Evolutionary conservation across 2,797 vertebrate genomes (phyloP), one percentile per base, ranked within the genome.

Genomic region (Myotis vivesi): DNA sequence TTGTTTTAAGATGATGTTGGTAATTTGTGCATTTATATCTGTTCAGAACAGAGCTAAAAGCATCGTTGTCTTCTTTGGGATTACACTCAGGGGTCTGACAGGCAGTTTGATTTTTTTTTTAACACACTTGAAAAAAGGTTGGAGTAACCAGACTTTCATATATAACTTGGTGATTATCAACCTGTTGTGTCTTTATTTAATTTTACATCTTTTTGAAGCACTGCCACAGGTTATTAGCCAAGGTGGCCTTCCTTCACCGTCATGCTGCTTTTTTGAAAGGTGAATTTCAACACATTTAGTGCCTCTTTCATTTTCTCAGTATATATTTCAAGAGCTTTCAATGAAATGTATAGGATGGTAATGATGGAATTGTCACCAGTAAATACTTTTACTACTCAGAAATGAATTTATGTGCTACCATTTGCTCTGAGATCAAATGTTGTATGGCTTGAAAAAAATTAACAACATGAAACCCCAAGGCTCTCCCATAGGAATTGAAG

Each of bases 31-130:
- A 91, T 96, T 97, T 98, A 97, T 97, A 98, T 98, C 79, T 98
- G 98, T 97, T 93, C 92, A 96, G 92, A 98, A 96, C 96, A 95
- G 97, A 98, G 98, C 96, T 98, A 98, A 98, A 98, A 97, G 97
- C 97, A 1, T 93, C 33, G 44, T 97, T 64, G 97, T 98, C 97
- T 97, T 98, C 97, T 98, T 99, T 97, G 98, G 98, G 98, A 98
- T 98, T 98, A 98, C 98, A 98, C 98, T 99, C 98, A 99, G 98
- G 98, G 98, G 98, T 98, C 98, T 98, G 98, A 98, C 96, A 98
- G 98, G 98, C 98, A 98, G 98, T 98, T 98, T 98, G 97, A 98
- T 98, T 94, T 95, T 93, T 87, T 91, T 79, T 94, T 98, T 97
- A 96, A 98, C 97, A 98, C 98, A 98, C 98, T 98, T 99, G 98